Conservation (phyloP, 2,113 vertebrate genomes). For the Sapajus apella region DNA sequence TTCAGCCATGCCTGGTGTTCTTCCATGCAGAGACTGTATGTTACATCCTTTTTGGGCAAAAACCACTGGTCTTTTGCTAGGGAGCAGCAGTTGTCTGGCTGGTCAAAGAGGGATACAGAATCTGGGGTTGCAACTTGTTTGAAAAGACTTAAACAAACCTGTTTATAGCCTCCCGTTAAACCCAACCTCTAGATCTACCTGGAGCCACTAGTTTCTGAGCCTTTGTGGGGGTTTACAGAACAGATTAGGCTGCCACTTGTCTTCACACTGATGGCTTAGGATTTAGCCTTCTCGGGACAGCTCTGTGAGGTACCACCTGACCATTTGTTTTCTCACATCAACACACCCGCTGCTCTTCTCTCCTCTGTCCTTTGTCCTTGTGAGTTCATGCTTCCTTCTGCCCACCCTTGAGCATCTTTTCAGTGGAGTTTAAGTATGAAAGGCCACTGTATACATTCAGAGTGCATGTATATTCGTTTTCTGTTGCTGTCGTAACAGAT, state of each 20-base stretch:
- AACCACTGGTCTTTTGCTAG: neutral
- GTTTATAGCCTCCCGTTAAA: neutral
- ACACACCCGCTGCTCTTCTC: neutral
- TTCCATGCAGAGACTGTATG: neutral
- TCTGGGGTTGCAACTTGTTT: neutral
- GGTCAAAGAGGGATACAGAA: neutral
- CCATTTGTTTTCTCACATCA: neutral
- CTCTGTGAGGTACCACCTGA: neutral
- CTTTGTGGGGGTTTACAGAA: neutral
- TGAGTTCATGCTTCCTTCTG: neutral
- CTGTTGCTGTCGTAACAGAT: neutral
- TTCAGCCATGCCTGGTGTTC: neutral
- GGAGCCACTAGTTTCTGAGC: neutral
- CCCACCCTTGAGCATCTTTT: neutral
- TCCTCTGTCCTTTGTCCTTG: neutral
- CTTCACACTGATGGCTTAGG: neutral
- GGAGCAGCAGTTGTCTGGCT: neutral
- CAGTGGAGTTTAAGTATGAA: neutral
- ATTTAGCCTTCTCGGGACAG: neutral
- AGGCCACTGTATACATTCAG: neutral
- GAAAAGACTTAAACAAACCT: neutral
- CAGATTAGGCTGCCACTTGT: neutral
- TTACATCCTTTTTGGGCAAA: neutral
- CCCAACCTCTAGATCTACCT: neutral
- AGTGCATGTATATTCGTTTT: neutral